Evolutionary conservation across 2,797 vertebrate species (phyloP).

Genomic region (Pempheris klunzingeri): DNA sequence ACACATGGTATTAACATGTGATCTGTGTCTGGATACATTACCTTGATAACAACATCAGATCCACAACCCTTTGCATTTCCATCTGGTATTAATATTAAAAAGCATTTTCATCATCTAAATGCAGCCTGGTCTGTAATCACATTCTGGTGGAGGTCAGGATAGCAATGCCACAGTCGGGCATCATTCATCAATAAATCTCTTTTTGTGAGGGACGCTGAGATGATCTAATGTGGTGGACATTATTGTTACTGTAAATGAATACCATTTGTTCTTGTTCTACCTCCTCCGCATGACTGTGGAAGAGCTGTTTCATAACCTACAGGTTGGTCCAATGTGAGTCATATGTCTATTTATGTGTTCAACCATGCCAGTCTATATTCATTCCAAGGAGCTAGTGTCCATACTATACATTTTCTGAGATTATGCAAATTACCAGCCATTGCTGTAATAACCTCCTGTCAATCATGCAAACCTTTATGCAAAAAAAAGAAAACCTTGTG

Average conservation of each 20-base stretch:
- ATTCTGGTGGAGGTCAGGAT: background rate
- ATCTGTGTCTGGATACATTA: background rate
- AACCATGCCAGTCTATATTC: background rate
- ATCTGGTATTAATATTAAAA: background rate
- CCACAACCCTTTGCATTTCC: background rate
- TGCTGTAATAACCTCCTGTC: no score
- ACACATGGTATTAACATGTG: background rate
- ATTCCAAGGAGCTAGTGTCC: background rate
- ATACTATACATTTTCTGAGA: background rate
- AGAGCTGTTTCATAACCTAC: constrained; percentile 21
- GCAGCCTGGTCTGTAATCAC: background rate
- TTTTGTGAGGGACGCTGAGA: background rate
- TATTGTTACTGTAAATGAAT: constrained; percentile 10
- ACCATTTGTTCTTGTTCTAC: background rate
- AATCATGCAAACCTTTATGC: constrained; percentile 7
- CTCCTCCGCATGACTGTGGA: constrained; percentile 10
- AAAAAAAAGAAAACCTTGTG: background rate
- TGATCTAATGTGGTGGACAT: background rate
- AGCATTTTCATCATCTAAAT: background rate
- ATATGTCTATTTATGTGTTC: constrained; percentile 38
- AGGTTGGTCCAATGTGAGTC: constrained; percentile 34
- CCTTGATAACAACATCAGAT: background rate
- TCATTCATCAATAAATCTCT: background rate
- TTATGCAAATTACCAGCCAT: constrained; percentile 6
- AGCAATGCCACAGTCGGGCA: no score